These are phyloP conservation scores for Oxyteleia sp. DNA, from an alignment of 2,888 invertebrate genomes.

Conservation along the genomic window DNA sequence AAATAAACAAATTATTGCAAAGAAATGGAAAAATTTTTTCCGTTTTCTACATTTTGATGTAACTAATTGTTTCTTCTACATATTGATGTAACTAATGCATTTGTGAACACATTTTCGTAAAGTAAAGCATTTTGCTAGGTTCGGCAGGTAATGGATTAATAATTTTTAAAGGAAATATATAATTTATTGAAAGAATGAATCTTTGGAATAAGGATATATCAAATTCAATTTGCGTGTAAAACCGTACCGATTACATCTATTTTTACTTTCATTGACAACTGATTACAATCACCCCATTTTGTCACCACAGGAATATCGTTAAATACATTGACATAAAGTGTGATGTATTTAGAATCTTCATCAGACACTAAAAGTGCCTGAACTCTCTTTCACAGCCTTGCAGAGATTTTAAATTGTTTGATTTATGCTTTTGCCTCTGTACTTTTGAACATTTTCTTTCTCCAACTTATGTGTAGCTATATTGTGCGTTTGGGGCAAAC, in stretches of 20 bases:
- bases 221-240: conserved; percentile 10
- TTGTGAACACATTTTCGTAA: too few relatives aligned
- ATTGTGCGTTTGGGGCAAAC: not conserved
- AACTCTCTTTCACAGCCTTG: not conserved
- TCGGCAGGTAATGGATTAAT: too few relatives aligned
- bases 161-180: too few relatives aligned
- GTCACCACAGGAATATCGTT: conserved; percentile 4
- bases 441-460: not conserved
- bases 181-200: conserved; percentile 5
- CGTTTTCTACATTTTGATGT: conserved; percentile 10
- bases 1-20: too few relatives aligned
- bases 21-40: too few relatives aligned
- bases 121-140: too few relatives aligned
- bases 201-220: conserved; percentile 10
- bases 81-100: too few relatives aligned
- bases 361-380: not conserved
- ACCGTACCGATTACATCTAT: not conserved
- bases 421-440: not conserved
- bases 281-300: conserved; percentile 22
- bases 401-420: not conserved
- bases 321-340: not conserved
- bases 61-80: too few relatives aligned
- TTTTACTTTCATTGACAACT: not conserved
- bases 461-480: not conserved
- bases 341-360: conserved; percentile 7